Conservation (phyloP, 2,797 vertebrate genomes). For the Sylvilagus floridanus region DNA sequence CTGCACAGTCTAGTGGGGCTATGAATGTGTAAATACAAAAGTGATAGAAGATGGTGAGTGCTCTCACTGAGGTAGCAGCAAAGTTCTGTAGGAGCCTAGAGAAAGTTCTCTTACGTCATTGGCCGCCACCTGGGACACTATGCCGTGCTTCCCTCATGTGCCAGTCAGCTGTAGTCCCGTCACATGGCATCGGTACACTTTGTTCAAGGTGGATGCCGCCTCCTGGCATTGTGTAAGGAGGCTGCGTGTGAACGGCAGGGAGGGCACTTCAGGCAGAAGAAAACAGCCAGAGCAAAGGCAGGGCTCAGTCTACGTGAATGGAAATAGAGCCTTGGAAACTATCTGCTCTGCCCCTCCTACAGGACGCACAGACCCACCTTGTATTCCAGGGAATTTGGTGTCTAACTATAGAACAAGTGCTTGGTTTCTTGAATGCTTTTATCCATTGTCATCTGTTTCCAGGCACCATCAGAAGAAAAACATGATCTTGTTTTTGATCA, state of each 20-base stretch:
- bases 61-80: neutral
- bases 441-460: neutral
- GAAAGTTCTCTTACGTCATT: neutral
- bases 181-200: neutral
- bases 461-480: neutral
- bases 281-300: neutral
- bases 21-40: neutral
- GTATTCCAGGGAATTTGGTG: neutral
- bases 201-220: neutral
- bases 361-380: neutral
- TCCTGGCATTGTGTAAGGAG: neutral
- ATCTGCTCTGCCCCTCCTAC: neutral
- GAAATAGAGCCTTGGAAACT: neutral
- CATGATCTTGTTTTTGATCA: conserved; percentile 26
- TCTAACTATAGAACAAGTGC: neutral
- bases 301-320: neutral
- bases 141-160: neutral
- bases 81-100: neutral
- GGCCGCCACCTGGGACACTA: neutral
- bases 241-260: neutral
- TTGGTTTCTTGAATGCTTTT: neutral
- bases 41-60: neutral
- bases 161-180: neutral
- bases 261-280: neutral
- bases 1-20: neutral